Conservation (phyloP, 2,888 invertebrate species). For the Lasioglossum lativentre region DNA sequence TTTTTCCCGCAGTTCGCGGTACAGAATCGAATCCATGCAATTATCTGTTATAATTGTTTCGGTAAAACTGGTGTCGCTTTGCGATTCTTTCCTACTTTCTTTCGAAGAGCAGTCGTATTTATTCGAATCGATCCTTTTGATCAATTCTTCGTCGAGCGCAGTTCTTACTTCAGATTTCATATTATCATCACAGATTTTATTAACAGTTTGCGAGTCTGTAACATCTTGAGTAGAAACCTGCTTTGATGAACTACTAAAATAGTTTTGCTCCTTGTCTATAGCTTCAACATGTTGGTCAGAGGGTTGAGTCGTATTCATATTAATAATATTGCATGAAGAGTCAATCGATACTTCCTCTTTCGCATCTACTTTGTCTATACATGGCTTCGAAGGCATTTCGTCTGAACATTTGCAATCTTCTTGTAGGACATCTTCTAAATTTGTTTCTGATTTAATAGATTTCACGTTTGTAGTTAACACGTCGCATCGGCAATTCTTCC, state of each 20-base stretch:
- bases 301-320: not conserved
- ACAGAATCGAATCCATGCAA: conserved; percentile 38
- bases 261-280: not conserved
- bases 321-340: not conserved
- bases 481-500: not conserved
- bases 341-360: not conserved
- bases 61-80: conserved; percentile 22
- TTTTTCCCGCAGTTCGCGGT: conserved; percentile 22
- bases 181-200: not conserved
- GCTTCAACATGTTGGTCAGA: not conserved
- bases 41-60: conserved; percentile 14
- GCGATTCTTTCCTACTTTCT: conserved; percentile 15
- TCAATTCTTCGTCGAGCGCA: not conserved
- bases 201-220: not conserved
- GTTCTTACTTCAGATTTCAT: not conserved
- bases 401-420: not conserved
- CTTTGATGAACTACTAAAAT: not conserved
- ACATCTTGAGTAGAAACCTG: not conserved
- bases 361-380: not conserved
- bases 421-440: too few relatives aligned
- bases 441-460: not conserved
- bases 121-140: not conserved
- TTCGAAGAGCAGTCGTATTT: not conserved
- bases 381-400: not conserved
- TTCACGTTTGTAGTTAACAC: not conserved